Evolutionary conservation across 2,888 invertebrate genomes (phyloP), one percentile per base, ranked within the genome.

Genomic region (Synanthedon tipuliformis): DNA sequence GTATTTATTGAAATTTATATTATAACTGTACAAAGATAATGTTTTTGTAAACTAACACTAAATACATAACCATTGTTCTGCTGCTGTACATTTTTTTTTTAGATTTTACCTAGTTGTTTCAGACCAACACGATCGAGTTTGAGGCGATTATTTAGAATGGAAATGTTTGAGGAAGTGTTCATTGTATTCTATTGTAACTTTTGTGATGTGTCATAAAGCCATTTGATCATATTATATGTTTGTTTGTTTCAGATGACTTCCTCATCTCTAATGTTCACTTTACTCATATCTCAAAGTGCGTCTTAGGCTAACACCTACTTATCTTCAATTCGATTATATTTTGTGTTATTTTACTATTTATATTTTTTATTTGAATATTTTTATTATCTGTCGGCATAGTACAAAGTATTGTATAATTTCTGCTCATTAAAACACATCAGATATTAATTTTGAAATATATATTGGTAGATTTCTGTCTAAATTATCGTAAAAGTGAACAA

Each of bases 321-420:
- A 53, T 49, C 61, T 53, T 57, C 52, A 59, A 52, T 48, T 57
- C 59, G 51, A 54, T 58, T 60, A 58, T 48, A 53, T 16, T n/a
- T 56, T 56, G 51, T 51, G 50, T 57, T 55, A 56, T 61, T 58
- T 50, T 58, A 49, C 56, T 62, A 65, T 57, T 23, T 5, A 23
- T 23, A 23, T 23, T 55, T 62, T 63, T 58, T 61, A 58, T 60
- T 55, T 55, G 57, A 53, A 55, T 45, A 52, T 34, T 59, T 53
- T 58, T 52, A 1, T 5, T 58, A 57, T 62, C 59, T 57, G 56
- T 23, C 5, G 23, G 23, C 60, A 55, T 72, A 72, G 69, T 66
- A 67, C 71, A 69, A 76, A 65, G 69, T 74, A 72, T 76, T 78
- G 83, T 84, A 85, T 86, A 82, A 76, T 71, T 81, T 79, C 76